Conservation (phyloP, 2,888 invertebrate species). For the Pammene fasciana region DNA sequence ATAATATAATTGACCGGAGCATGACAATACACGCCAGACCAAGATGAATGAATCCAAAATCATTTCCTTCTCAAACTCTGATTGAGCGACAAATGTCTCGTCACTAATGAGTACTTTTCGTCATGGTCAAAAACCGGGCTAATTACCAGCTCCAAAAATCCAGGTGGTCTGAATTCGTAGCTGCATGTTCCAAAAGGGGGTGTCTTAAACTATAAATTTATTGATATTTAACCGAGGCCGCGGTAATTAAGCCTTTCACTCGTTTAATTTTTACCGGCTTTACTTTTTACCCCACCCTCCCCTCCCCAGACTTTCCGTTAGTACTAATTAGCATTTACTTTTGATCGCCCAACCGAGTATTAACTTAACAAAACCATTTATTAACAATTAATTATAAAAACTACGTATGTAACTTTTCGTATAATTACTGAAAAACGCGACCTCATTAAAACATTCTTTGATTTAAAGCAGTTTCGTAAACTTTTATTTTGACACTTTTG, state of each 20-base stretch:
- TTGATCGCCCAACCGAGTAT: conserved; percentile 61
- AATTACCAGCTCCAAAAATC: conserved; percentile 45
- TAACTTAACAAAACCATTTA: conserved; percentile 31
- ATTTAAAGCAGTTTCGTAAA: conserved; percentile 40
- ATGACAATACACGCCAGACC: no score
- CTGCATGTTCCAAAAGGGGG: conserved; percentile 61
- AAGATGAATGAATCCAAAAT: no score
- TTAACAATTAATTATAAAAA: conserved; percentile 41
- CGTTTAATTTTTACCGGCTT: conserved; percentile 65
- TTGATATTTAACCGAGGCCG: conserved; percentile 75
- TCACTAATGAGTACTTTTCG: neutral
- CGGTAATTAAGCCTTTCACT: conserved; percentile 80
- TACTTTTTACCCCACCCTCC: conserved; percentile 60
- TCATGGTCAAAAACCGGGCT: neutral
- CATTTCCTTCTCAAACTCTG: no score
- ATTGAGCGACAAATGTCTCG: no score
- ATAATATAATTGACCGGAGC: no score
- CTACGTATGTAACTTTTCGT: conserved; percentile 21
- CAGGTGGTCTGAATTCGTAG: conserved; percentile 45
- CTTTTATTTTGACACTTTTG: conserved; percentile 47
- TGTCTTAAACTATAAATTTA: conserved; percentile 79
- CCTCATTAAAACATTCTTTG: conserved; percentile 35
- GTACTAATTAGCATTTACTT: conserved; percentile 77
- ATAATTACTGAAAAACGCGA: conserved; percentile 29
- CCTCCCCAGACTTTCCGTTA: conserved; percentile 59